Evolutionary conservation across 2,113 vertebrate genomes (phyloP).

Genomic region (Ancistrus triradiatus): DNA sequence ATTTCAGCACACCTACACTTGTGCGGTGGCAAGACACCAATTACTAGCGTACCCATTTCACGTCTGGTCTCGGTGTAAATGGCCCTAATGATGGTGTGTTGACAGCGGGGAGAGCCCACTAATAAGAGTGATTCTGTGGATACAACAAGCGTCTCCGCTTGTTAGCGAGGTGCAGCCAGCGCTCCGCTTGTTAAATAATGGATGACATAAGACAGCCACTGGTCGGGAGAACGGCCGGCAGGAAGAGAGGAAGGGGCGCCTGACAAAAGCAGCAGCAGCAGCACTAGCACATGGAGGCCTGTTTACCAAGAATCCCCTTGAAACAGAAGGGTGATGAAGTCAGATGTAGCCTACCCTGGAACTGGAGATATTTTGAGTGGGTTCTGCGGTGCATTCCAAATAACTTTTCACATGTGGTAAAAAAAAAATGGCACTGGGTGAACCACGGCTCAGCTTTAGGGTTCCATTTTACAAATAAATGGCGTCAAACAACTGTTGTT

Average conservation of each 20-base stretch:
- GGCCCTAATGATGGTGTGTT: constrained; percentile 34
- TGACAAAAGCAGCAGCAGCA: constrained; percentile 38
- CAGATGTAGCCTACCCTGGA: constrained; percentile 23
- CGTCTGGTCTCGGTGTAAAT: constrained; percentile 12
- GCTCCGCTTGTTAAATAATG: constrained; percentile 42
- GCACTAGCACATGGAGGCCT: constrained; percentile 26
- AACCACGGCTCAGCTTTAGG: no score
- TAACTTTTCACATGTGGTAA: no score
- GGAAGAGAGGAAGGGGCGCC: constrained; percentile 29
- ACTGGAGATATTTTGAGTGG: not conserved
- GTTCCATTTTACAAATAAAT: no score
- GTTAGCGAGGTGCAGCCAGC: constrained; percentile 40
- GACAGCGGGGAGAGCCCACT: constrained; percentile 6
- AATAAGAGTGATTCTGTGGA: constrained; percentile 29
- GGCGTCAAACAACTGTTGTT: no score
- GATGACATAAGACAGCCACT: constrained; percentile 41
- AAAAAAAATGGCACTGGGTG: no score
- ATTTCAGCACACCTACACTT: constrained; percentile 18
- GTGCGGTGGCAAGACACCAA: constrained; percentile 2
- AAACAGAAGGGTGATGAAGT: constrained; percentile 32
- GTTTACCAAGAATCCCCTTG: constrained; percentile 39
- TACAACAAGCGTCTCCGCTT: constrained; percentile 27
- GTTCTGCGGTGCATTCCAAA: constrained; percentile 18
- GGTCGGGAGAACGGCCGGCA: constrained; percentile 34
- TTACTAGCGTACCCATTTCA: constrained; percentile 13